A percentile compares a stretch with the other conserved stretches of the same genome.
Conservation (phyloP, 92 coral and sea anemone species). For the Zoanthus sansibaricus region DNA sequence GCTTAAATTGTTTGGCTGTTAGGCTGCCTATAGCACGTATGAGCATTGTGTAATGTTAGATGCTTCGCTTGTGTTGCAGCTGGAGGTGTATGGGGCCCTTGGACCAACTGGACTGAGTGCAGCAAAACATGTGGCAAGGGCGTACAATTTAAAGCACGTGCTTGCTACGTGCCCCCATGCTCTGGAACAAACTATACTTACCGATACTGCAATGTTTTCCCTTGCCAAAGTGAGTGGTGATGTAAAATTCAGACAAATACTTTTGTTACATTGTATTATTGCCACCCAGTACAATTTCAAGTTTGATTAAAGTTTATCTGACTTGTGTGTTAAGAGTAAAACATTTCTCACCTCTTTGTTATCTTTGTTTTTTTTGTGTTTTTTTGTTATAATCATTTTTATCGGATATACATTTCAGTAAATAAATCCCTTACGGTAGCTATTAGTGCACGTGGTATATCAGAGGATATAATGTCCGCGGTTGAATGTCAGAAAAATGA, state of each 20-base stretch:
- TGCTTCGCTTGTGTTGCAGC: not conserved
- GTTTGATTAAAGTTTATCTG: no score
- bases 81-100: not conserved
- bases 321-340: no score
- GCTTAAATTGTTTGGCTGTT: no score
- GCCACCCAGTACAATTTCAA: not conserved
- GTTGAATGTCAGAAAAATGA: no score
- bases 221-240: not conserved
- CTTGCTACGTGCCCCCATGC: not conserved
- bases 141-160: not conserved
- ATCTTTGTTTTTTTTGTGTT: no score
- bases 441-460: no score
- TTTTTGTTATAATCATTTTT: no score
- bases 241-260: not conserved
- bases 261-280: not conserved
- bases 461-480: no score
- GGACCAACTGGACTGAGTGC: not conserved
- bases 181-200: not conserved
- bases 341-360: no score
- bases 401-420: no score
- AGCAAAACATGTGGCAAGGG: not conserved
- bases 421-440: no score
- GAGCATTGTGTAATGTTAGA: not conserved
- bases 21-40: no score
- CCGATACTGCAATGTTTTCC: not conserved